Conservation (phyloP, 2,797 vertebrate genomes). For the Toxotes lorentzi region DNA sequence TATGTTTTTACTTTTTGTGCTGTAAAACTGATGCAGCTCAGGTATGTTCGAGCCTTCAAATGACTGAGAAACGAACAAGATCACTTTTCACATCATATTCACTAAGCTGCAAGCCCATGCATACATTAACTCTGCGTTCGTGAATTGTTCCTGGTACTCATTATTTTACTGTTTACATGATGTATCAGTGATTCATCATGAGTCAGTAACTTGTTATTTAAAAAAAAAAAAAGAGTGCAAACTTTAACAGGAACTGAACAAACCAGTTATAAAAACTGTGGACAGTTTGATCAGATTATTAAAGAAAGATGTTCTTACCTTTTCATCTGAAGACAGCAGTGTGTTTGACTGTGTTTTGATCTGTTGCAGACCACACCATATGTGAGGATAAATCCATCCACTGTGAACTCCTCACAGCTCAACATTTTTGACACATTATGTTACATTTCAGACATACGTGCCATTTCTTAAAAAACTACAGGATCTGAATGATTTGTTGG, state of each 20-base stretch:
- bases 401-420: constrained; percentile 58
- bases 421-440: constrained; percentile 81
- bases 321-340: constrained; percentile 43
- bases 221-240: not conserved
- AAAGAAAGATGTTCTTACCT: constrained; percentile 66
- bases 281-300: not conserved
- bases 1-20: not conserved
- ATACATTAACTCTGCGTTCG: not conserved
- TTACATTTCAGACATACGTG: constrained; percentile 83
- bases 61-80: not conserved
- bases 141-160: not conserved
- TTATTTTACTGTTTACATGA: not conserved
- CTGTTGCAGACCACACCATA: constrained; percentile 36
- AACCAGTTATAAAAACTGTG: not conserved
- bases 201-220: not conserved
- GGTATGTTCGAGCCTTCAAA: not conserved
- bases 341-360: constrained; percentile 50
- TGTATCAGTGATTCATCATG: not conserved
- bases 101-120: not conserved
- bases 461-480: constrained; percentile 74
- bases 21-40: not conserved
- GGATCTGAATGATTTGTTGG: constrained; percentile 46
- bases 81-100: not conserved
- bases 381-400: constrained; percentile 65
- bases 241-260: not conserved